Base-by-base conservation (phyloP, 2,113 vertebrate species). In the Acanthisitta chloris region DNA sequence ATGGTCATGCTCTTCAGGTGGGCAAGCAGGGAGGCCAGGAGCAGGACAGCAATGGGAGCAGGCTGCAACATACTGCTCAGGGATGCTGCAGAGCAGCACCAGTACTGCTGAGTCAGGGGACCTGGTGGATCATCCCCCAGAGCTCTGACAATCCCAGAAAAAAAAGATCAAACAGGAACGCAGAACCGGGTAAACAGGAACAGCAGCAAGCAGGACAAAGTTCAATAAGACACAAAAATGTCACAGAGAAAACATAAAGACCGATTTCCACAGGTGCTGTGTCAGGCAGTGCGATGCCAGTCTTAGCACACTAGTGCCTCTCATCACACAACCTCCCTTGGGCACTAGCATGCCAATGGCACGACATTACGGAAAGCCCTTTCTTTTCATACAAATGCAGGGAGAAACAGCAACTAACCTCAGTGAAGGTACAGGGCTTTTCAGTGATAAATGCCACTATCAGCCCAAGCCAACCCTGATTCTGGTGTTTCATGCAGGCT, bases 261-360 rank as follows among this genome's bases (percentile, higher is more conserved):
- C 8, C 4, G 33, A 10, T 17, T 51, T 46, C 13, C 34, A 20
- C 0, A 2, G 33, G 5, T 31, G 34, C 58, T 17, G 34, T 9
- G 17, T 17, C 14, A 51, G 0, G 4, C 4, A 0, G 10, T 3
- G 7, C 14, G 31, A 38, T 2, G 1, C 65, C 2, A 5, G 26
- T 0, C 18, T 36, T 19, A 23, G 0, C 61, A 18, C 0, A 0
- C 23, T 18, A 2, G 1, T 2, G 38, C 52, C 2, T 43, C 13
- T 4, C 21, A 3, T 10, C 0, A 2, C 48, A 49, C 57, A 12
- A 8, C 31, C 25, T 58, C 34, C 34, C 6, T 1, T 0, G 0
- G 4, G 26, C 21, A 3, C 10, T 3, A 14, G 29, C n/a, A 19
- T 1, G 18, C 23, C 3, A 46, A 25, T 18, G 19, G 28, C 76